These are phyloP conservation scores for Okapia johnstoni DNA, from an alignment of 2,113 vertebrate genomes.

Conservation along the genomic window DNA sequence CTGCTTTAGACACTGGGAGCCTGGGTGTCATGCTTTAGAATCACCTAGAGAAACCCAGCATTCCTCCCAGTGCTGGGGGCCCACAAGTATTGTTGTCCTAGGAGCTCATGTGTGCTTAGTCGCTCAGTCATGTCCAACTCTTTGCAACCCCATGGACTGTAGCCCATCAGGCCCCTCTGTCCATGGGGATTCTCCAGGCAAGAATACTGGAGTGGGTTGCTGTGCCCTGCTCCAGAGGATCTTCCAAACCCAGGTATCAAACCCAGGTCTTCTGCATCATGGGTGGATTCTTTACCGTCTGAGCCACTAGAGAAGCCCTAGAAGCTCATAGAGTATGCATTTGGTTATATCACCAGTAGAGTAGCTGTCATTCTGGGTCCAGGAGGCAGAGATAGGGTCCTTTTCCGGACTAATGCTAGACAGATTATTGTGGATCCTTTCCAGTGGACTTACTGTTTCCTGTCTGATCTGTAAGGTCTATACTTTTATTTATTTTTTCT, in stretches of 20 bases:
- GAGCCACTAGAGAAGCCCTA: background rate
- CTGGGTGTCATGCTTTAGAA: background rate
- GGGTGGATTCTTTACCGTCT: accelerated
- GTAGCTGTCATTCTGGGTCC: background rate
- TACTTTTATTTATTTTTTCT: background rate
- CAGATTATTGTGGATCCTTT: background rate
- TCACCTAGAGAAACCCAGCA: background rate
- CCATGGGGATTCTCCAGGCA: background rate
- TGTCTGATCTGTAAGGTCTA: background rate
- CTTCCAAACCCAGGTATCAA: background rate
- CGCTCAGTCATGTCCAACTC: accelerated
- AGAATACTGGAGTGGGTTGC: background rate
- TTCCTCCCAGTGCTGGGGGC: background rate
- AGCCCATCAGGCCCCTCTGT: background rate
- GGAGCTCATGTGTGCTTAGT: background rate
- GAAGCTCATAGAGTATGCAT: background rate
- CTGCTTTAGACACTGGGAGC: background rate
- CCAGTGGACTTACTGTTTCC: background rate
- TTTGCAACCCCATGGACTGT: background rate
- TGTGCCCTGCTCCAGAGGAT: background rate
- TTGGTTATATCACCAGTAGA: accelerated
- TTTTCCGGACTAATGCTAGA: background rate
- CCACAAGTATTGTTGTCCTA: background rate
- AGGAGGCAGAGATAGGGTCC: background rate
- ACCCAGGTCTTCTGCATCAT: background rate